Evolutionary conservation across 1,140 invertebrate genomes (phyloP).

Genomic region (Scaptomyza pallida): DNA sequence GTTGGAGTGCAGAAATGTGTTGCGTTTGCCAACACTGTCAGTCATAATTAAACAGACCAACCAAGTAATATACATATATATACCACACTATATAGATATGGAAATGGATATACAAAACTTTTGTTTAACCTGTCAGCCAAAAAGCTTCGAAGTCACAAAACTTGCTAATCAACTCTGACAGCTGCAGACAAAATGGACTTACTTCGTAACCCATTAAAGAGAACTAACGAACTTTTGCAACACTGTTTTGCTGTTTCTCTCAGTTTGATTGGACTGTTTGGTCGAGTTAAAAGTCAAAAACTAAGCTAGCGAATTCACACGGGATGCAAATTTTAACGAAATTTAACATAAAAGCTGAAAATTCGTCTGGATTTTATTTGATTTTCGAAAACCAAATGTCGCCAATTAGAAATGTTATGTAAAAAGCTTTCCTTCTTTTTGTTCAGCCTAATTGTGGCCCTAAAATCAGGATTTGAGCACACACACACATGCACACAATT

Average conservation of each 20-base stretch:
- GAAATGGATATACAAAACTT: conserved; percentile 72
- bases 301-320: too few species aligned
- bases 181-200: conserved; percentile 24
- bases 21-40: conserved; percentile 57
- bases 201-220: too few species aligned
- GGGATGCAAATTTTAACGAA: too few species aligned
- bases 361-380: too few species aligned
- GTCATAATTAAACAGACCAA: conserved; percentile 64
- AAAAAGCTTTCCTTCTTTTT: background rate
- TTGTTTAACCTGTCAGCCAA: conserved; percentile 21
- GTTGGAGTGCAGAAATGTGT: conserved; percentile 47
- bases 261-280: too few species aligned
- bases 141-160: conserved; percentile 38
- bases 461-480: background rate
- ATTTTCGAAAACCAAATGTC: too few species aligned
- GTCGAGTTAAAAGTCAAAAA: too few species aligned
- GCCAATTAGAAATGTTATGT: too few species aligned
- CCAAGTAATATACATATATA: conserved; percentile 50
- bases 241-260: background rate
- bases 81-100: conserved; percentile 16
- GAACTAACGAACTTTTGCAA: background rate
- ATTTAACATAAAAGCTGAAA: too few species aligned
- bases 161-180: conserved; percentile 64
- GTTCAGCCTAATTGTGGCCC: background rate
- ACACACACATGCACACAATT: background rate